A percentile compares a stretch with the other conserved stretches of the same genome.
Evolutionary conservation across 2,888 invertebrate genomes (phyloP).

Genomic region (Pachydiplax longipennis): DNA sequence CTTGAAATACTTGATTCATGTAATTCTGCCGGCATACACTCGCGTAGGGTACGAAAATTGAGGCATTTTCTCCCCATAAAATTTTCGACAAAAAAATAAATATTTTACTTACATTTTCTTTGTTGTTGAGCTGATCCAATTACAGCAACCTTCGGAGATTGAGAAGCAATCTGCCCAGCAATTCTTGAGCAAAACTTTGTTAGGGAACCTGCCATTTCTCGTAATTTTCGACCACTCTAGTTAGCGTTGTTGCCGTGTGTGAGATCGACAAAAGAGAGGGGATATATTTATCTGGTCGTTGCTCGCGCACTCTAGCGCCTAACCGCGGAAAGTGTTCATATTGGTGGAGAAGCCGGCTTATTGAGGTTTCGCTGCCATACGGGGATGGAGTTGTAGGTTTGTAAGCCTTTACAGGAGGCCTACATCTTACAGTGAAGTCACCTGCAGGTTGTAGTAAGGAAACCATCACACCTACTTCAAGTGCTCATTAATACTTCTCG

Average conservation of each 20-base stretch:
- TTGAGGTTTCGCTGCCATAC: background rate
- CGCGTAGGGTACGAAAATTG: background rate
- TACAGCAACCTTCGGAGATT: constrained; percentile 51
- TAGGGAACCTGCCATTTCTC: constrained; percentile 58
- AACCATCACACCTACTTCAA: background rate
- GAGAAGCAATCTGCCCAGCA: constrained; percentile 54
- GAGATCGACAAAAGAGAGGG: constrained; percentile 42
- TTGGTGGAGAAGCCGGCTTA: background rate
- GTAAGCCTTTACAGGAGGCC: background rate
- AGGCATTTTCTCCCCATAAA: background rate
- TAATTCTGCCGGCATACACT: background rate
- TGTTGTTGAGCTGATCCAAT: constrained; percentile 48
- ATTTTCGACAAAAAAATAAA: background rate
- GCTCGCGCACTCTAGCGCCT: constrained; percentile 30
- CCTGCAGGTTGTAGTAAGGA: background rate
- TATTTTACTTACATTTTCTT: constrained; percentile 55
- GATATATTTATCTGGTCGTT: constrained; percentile 27
- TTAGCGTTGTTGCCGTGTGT: constrained; percentile 34
- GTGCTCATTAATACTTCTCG: background rate
- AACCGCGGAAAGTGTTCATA: constrained; percentile 13
- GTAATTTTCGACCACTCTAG: constrained; percentile 23
- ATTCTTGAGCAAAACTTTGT: constrained; percentile 58
- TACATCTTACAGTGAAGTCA: background rate
- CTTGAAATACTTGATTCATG: background rate
- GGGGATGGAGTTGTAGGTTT: constrained; percentile 14